Percentiles rank a stretch among this genome's conserved stretches.
Conservation (phyloP, 2,888 invertebrate species). For the Conchocele bisecta region DNA sequence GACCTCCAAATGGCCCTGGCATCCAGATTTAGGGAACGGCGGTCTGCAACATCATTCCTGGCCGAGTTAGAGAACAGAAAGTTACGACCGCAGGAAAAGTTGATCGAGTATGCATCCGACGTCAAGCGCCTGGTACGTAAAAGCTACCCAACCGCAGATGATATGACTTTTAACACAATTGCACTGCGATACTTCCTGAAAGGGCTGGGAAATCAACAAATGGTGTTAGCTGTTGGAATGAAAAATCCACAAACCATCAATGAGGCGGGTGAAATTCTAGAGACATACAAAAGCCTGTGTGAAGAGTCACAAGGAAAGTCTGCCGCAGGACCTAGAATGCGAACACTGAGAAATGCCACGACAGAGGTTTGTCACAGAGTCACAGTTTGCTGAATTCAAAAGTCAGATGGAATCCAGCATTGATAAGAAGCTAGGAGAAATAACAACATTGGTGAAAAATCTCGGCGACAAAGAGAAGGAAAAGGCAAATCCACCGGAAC, state of each 20-base stretch:
- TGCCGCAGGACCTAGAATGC: too few species aligned
- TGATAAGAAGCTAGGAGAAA: too few species aligned
- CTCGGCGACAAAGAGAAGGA: too few species aligned
- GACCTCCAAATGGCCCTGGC: constrained; percentile 10
- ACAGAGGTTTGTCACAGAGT: neutral
- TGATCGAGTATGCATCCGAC: constrained; percentile 31
- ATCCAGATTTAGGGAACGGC: constrained; percentile 21
- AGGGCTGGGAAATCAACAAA: constrained; percentile 30
- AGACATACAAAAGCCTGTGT: constrained; percentile 35
- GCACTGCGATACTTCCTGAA: constrained; percentile 34
- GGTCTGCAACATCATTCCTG: constrained; percentile 17
- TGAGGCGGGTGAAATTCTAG: constrained; percentile 29
- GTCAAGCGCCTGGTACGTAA: constrained; percentile 21
- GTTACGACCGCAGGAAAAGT: constrained; percentile 20
- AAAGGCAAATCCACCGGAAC: too few species aligned
- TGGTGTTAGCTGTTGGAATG: constrained; percentile 34
- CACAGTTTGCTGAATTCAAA: neutral
- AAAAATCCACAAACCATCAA: constrained; percentile 34
- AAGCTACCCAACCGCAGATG: constrained; percentile 32
- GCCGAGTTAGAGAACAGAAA: constrained; percentile 33
- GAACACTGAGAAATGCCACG: neutral
- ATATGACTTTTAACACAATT: constrained; percentile 22
- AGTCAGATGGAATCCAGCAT: constrained; percentile 1
- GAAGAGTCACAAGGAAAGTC: too few species aligned
- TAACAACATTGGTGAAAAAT: too few species aligned